phyloP scores from a whole-genome alignment of 2,888 invertebrate species.

The Hirudinaria manillensis region DNA sequence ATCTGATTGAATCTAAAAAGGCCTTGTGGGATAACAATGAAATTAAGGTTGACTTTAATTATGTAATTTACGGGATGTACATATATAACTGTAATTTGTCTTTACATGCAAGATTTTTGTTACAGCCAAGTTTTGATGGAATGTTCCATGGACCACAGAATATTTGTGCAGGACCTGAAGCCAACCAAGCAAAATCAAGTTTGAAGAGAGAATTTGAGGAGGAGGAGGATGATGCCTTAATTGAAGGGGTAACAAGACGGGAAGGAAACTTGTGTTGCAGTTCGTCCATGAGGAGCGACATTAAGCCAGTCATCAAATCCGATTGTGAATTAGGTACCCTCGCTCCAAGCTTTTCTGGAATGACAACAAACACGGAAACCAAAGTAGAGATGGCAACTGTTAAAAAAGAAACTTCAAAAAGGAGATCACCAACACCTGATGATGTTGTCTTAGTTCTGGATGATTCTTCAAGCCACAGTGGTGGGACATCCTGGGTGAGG shows the following conservation, averaged over 20 bases:
- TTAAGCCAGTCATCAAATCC: background rate
- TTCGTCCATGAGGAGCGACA: background rate
- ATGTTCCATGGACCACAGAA: background rate
- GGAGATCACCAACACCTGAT: slow-evolving; percentile 27
- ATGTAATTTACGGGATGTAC: background rate
- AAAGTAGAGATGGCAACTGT: background rate
- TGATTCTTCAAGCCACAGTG: slow-evolving; percentile 18
- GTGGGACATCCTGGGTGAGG: slow-evolving; percentile 23
- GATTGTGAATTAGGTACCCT: background rate
- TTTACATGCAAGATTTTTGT: background rate
- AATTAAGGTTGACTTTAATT: background rate
- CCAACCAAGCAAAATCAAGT: background rate
- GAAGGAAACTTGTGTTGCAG: background rate
- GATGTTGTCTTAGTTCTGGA: slow-evolving; percentile 26
- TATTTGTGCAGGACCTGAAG: background rate
- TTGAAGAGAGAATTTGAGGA: slow-evolving; percentile 8
- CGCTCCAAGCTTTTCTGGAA: background rate
- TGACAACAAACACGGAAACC: background rate
- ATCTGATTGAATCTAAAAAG: background rate
- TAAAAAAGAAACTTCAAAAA: slow-evolving; percentile 14
- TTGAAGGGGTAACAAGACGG: slow-evolving; percentile 5
- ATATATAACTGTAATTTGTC: no score
- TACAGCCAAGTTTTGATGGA: background rate
- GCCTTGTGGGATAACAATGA: background rate
- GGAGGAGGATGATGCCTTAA: background rate